Evolutionary conservation across 1,140 invertebrate species (phyloP).

Genomic region (Philaenus spumarius): DNA sequence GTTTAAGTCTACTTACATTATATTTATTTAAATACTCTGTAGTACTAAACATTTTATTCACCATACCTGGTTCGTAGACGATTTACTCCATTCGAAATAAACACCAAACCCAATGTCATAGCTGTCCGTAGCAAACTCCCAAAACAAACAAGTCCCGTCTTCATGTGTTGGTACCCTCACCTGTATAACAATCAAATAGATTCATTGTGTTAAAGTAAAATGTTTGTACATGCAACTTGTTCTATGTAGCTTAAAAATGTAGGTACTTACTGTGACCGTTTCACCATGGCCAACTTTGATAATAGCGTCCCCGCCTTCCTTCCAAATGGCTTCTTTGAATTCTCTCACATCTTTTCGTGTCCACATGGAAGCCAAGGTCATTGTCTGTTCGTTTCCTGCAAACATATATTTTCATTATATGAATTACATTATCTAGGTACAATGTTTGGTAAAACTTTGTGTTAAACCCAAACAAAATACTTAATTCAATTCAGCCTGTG

Average conservation of each 20-base stretch:
- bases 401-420: no score
- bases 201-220: neutral
- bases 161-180: conserved; percentile 94
- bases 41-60: neutral
- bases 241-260: neutral
- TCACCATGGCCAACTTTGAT: conserved; percentile 96
- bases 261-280: conserved; percentile 75
- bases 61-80: conserved; percentile 57
- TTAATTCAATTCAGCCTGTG: no score
- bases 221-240: neutral
- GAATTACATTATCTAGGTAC: no score
- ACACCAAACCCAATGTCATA: conserved; percentile 99
- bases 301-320: conserved; percentile 85
- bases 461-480: no score
- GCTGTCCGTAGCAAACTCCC: conserved; percentile 98
- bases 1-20: no score
- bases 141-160: conserved; percentile 91
- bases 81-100: conserved; percentile 96
- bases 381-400: conserved; percentile 7
- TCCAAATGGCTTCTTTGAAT: conserved; percentile 83
- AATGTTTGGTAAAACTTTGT: no score
- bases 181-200: conserved; percentile 33
- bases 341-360: conserved; percentile 82
- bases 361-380: conserved; percentile 77
- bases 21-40: no score